Evolutionary conservation across 1,140 invertebrate genomes (phyloP).

Genomic region (Brachionus plicatilis): DNA sequence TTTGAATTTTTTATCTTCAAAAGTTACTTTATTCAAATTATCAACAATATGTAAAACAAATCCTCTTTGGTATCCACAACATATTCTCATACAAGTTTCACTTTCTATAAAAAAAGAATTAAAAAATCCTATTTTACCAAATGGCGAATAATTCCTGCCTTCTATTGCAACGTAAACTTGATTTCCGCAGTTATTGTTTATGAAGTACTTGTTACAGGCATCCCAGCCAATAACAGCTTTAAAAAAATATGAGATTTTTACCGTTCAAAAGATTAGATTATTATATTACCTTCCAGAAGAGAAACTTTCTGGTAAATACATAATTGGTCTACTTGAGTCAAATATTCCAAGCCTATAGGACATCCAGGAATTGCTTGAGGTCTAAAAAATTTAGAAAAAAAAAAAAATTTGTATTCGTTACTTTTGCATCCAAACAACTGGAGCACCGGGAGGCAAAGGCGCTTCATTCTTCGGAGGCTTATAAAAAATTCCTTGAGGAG

Average conservation of each 20-base stretch:
- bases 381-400: conserved; percentile 47
- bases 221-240: conserved; percentile 74
- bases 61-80: conserved; percentile 68
- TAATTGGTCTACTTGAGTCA: conserved; percentile 79
- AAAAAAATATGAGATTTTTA: neutral
- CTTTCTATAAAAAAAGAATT: conserved; percentile 60
- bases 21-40: conserved; percentile 11
- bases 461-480: conserved; percentile 7
- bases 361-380: conserved; percentile 67
- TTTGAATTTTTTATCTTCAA: neutral
- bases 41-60: conserved; percentile 57
- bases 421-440: conserved; percentile 20
- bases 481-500: conserved; percentile 8
- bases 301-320: conserved; percentile 82
- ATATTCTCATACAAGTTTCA: conserved; percentile 70
- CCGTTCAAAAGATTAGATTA: neutral
- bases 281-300: conserved; percentile 66
- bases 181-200: conserved; percentile 50
- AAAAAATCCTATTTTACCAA: neutral
- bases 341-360: conserved; percentile 84
- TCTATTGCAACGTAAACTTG: conserved; percentile 51
- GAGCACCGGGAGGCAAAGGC: neutral
- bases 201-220: conserved; percentile 69
- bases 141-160: conserved; percentile 43
- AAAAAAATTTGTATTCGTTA: neutral